Percentiles rank a stretch among this genome's conserved stretches.
Conservation (phyloP, 2,113 vertebrate genomes). For the Narcine bancroftii region DNA sequence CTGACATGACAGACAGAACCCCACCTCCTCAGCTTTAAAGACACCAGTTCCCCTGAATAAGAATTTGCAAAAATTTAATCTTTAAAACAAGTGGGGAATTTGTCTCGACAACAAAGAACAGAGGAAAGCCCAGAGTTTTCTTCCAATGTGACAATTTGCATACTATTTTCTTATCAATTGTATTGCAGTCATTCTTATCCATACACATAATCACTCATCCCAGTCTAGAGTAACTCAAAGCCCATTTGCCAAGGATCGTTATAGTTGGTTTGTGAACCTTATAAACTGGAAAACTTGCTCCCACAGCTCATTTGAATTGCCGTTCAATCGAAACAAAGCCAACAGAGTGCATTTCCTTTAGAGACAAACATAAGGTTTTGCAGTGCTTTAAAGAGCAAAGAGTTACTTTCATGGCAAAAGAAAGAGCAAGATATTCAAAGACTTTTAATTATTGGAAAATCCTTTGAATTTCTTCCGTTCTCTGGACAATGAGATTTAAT, state of each 20-base stretch:
- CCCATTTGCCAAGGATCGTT: background rate
- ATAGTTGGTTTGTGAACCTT: background rate
- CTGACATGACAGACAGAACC: background rate
- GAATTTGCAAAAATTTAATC: background rate
- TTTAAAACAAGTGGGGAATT: background rate
- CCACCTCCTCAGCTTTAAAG: background rate
- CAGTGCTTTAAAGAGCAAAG: background rate
- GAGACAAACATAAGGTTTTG: background rate
- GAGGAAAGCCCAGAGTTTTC: background rate
- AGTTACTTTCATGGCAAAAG: background rate
- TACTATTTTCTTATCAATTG: background rate
- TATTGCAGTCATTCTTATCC: background rate
- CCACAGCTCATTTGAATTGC: background rate
- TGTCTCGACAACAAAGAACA: too few relatives aligned
- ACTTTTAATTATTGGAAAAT: background rate
- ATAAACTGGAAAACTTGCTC: background rate
- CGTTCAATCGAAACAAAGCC: conserved; percentile 15
- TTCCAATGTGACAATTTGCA: background rate
- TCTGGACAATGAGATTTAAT: background rate
- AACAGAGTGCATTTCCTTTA: background rate
- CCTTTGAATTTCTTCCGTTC: background rate
- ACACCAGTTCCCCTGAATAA: background rate
- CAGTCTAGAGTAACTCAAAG: background rate
- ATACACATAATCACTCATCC: background rate
- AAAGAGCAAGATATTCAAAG: background rate